Base-by-base conservation (phyloP, 2,888 invertebrate species). In the Himalopsyche tibetana region DNA sequence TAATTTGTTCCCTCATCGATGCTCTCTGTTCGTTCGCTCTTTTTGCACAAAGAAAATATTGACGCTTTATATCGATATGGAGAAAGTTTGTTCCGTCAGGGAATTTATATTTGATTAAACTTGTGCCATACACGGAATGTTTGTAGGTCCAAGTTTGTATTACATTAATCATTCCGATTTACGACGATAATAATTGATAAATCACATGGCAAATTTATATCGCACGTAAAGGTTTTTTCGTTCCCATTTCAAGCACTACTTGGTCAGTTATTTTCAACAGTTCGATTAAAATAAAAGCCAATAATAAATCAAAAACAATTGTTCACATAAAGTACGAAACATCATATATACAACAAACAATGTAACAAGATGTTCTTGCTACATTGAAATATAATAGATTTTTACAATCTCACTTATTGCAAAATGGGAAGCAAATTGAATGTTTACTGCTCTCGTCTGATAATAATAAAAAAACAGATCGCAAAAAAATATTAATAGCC, bases 1-100 rank as follows among this genome's bases (percentile, higher is more conserved):
- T 63, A 63, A 63, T 63, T 63, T 63, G 63, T 63, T 63, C 63
- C 28, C 63, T 63, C 63, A 63, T 63, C 28, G 63, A n/a, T 28
- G 63, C n/a, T n/a, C 63, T 28, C 19, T 63, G 51, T 51, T 51
- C 51, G 51, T 28, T 63, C 19, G 19, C 19, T 63, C n/a, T 63
- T 63, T 63, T 63, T 63, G 63, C 63, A 63, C 63, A 63, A 63
- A 63, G 63, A 63, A 63, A 63, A 63, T 63, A 63, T 63, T 11
- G 63, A 19, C 63, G 63, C 63, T 63, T 63, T 19, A 63, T 63
- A 63, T 63, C 63, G 63, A 63, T 63, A 63, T 19, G 63, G 19
- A 63, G 63, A 63, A 63, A 63, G 63, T 63, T 63, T 19, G 56
- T 28, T 63, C 19, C n/a, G 63, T 19, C 28, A 28, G 63, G 63